Conservation (phyloP, 2,113 vertebrate genomes). For the Gasterosteus nipponicus region DNA sequence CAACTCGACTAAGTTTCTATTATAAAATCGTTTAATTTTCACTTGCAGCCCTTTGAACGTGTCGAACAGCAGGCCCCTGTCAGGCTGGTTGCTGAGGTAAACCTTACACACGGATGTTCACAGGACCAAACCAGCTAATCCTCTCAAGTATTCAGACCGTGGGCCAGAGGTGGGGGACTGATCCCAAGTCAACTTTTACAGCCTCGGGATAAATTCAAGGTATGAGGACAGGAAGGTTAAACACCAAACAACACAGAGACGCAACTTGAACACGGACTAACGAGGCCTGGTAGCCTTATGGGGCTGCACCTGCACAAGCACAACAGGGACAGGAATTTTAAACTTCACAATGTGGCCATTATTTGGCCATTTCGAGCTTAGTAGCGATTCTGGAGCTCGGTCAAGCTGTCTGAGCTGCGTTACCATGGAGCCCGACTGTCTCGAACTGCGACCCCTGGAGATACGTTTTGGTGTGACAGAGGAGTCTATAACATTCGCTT, state of each 20-base stretch:
- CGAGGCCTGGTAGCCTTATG: too few relatives aligned
- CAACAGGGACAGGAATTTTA: neutral
- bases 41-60: neutral
- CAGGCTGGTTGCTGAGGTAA: slow-evolving; percentile 13
- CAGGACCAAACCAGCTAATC: slow-evolving; percentile 46
- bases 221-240: neutral
- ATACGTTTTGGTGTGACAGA: neutral
- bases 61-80: neutral
- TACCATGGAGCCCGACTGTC: neutral
- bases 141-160: slow-evolving; percentile 43
- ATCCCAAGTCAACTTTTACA: slow-evolving; percentile 34
- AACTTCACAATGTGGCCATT: neutral
- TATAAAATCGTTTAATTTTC: neutral
- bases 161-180: neutral
- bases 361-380: neutral
- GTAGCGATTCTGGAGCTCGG: neutral
- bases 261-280: neutral
- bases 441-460: neutral
- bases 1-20: neutral
- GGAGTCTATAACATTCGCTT: neutral
- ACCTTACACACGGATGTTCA: slow-evolving; percentile 46
- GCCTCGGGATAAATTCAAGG: slow-evolving; percentile 28
- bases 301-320: neutral
- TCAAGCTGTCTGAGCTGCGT: neutral
- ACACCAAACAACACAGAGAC: neutral